phyloP scores from a whole-genome alignment of 2,113 vertebrate genomes.

The Romanogobio albipinnatus region DNA sequence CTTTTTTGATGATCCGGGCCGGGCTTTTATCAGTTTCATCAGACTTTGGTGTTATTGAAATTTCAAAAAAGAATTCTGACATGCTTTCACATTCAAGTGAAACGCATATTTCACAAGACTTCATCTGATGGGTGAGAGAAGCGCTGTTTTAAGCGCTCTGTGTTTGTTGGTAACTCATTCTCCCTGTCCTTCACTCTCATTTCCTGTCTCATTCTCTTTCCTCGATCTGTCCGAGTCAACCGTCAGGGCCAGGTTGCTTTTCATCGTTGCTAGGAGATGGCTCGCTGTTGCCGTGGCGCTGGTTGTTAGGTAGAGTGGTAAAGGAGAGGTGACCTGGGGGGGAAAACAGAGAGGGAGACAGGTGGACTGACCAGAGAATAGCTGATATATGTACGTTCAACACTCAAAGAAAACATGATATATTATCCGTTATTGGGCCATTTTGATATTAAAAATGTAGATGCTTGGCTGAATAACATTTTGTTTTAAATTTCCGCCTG shows the following conservation, averaged over 20 bases:
- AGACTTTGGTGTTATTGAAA: conserved; percentile 9
- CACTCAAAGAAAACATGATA: neutral
- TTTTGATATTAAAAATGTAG: no score
- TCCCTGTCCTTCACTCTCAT: conserved; percentile 59
- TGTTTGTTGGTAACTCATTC: conserved; percentile 51
- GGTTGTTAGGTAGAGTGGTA: conserved; percentile 76
- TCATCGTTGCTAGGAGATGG: conserved; percentile 81
- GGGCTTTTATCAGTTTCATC: neutral
- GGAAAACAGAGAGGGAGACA: neutral
- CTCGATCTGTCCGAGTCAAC: conserved; percentile 61
- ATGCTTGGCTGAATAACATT: no score
- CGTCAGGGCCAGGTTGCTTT: conserved; percentile 74
- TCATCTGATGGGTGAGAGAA: neutral
- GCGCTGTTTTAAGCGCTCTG: neutral
- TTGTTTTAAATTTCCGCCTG: no score
- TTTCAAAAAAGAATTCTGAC: neutral
- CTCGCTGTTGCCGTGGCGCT: conserved; percentile 76
- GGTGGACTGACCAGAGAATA: conserved; percentile 33
- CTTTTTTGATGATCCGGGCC: conserved; percentile 1
- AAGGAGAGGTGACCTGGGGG: conserved; percentile 46
- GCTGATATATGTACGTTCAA: neutral
- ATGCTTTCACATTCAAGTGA: conserved; percentile 1
- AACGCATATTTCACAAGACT: neutral
- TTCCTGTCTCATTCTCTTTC: conserved; percentile 49
- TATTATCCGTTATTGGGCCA: neutral